These are phyloP conservation scores for Donacobius atricapilla DNA, from an alignment of 2,113 vertebrate genomes.

Conservation along the genomic window DNA sequence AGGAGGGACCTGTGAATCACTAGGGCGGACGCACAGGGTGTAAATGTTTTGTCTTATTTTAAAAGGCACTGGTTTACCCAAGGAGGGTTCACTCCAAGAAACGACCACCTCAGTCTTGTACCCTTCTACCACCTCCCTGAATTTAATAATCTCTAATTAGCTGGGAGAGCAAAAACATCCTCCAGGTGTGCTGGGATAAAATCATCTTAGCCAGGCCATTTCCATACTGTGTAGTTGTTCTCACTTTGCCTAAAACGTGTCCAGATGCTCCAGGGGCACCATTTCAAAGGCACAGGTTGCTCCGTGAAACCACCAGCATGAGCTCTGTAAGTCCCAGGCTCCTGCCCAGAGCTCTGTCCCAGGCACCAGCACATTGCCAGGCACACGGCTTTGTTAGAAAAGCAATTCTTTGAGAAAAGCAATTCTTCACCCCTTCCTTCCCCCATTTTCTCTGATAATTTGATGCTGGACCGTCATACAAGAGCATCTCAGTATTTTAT, in stretches of 20 bases:
- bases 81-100: neutral
- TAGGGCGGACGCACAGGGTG: fast-evolving
- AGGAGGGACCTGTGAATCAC: neutral
- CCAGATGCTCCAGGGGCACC: neutral
- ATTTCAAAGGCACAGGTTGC: neutral
- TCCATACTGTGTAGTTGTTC: neutral
- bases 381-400: neutral
- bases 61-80: neutral
- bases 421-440: neutral
- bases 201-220: neutral
- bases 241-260: neutral
- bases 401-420: neutral
- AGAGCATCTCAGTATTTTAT: neutral
- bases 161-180: neutral
- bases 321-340: neutral
- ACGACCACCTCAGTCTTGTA: neutral
- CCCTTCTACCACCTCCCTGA: neutral
- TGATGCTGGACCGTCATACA: neutral
- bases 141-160: neutral
- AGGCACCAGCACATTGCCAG: fast-evolving
- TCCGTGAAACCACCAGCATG: neutral
- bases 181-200: neutral
- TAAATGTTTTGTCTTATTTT: neutral
- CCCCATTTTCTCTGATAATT: neutral
- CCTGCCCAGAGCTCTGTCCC: neutral